Evolutionary conservation across 2,797 vertebrate genomes (phyloP), one percentile per base, ranked within the genome.

Genomic region (Diglossa cyanea): DNA sequence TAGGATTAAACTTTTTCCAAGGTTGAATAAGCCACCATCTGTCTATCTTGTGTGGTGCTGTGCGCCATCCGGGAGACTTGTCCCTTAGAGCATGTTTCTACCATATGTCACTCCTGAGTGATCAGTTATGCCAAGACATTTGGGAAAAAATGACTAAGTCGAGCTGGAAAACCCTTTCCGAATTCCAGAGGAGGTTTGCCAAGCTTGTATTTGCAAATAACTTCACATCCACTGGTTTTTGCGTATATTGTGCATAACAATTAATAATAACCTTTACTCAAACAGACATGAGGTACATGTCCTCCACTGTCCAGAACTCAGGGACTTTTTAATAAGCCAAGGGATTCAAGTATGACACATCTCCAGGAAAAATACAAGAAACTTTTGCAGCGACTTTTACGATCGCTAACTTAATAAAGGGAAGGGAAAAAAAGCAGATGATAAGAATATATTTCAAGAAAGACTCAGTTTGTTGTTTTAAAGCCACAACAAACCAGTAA

Each of bases 1-100:
- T 72, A 96, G 98, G 97, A 97, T 97, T 97, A 97, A 98, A 97
- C 97, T 98, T 97, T 98, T 97, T 98, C 98, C 96, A 97, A 98
- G 98, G 98, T 98, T 98, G 98, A 98, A 97, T 96, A 98, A 98
- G 98, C 98, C 93, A 96, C 98, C 98, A 99, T 99, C 99, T 99
- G 98, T 98, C 98, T 98, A 97, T 95, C 97, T 97, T 97, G 97
- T 97, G 97, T 97, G 97, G 97, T 97, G 93, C 96, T 95, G 95
- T 90, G 97, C 84, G 91, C 98, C 97, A 98, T 97, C 98, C 98
- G 97, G 98, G 98, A 98, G 98, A 98, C 97, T 94, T 96, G 97
- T 98, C 98, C 98, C 98, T 98, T 96, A 98, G 98, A 98, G 98
- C 96, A 91, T 98, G 98, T 97, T 98, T 86, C 96, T 71, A 95